Evolutionary conservation across 2,888 invertebrate species (phyloP), one percentile per base, ranked within the genome.

Genomic region (Eilema caniola): DNA sequence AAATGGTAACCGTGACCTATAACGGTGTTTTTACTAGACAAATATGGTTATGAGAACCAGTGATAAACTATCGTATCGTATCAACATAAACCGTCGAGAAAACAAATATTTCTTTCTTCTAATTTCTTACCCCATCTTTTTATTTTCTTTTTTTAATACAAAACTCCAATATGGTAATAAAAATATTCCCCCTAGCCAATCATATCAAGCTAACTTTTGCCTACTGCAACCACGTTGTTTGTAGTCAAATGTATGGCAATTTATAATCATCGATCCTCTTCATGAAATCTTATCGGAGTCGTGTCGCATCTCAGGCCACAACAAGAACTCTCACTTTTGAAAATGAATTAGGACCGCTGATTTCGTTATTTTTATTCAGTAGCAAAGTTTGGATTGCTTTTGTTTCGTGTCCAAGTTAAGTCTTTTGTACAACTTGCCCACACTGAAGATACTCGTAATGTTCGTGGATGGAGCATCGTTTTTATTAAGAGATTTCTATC

Each of bases 321-420:
- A 74, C 73, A 73, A 81, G 77, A 70, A 74, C 80, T 84, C 85
- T 88, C 87, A 89, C 87, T 88, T 90, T 89, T 84, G 85, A 86
- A 89, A 91, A 91, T 86, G 89, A 91, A 92, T 92, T 90, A 90
- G 87, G 84, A 78, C 84, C 83, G 85, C 86, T 87, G 89, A 91
- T 91, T 93, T 88, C 85, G 87, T 92, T 92, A 90, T 90, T 93
- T 91, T 91, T 90, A 93, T 93, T 93, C 91, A 92, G 90, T 89
- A 88, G 86, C 86, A 88, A 92, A 92, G 89, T 93, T 94, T 90
- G 86, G 91, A 92, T 92, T 92, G 91, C 89, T 92, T 90, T 91
- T 91, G 90, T 89, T 86, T 83, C 79, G 83, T 85, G 83, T 85
- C 76, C 82, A 82, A 82, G 83, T 82, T 83, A 83, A 82, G 85